Evolutionary conservation across 2,113 vertebrate genomes (phyloP).

Genomic region (Tragelaphus buxtoni): DNA sequence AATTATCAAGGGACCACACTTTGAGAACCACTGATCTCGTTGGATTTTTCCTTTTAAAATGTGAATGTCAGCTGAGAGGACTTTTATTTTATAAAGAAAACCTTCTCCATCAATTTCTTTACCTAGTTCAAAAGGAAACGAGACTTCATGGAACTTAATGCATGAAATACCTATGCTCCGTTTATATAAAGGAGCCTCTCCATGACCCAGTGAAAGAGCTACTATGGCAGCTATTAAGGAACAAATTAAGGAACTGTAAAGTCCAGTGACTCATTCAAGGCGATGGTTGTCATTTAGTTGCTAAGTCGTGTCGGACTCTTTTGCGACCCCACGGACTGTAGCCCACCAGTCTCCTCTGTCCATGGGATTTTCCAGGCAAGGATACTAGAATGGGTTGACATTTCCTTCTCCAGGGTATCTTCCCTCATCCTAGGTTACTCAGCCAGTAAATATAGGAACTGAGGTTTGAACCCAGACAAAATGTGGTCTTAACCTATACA

Average conservation of each 20-base stretch:
- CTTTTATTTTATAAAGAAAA: neutral
- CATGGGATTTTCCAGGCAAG: neutral
- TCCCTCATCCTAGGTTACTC: neutral
- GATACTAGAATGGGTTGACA: neutral
- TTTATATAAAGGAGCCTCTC: neutral
- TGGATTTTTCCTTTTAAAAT: conserved; percentile 12
- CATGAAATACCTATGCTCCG: neutral
- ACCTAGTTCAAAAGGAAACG: neutral
- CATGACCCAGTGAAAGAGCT: neutral
- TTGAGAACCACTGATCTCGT: neutral
- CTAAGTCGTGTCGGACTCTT: neutral
- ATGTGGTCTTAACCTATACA: neutral
- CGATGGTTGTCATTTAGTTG: neutral
- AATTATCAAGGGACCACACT: neutral
- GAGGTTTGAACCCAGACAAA: neutral
- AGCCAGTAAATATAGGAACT: neutral
- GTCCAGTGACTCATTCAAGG: neutral
- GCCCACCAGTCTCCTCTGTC: neutral
- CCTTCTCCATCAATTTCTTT: neutral
- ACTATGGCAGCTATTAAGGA: neutral
- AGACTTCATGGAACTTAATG: neutral
- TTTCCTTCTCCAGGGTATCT: neutral
- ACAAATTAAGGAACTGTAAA: neutral
- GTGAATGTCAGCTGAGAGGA: neutral
- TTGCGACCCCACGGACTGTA: neutral